phyloP scores from a whole-genome alignment of 23 tunicate species.

The Clavelina lepadiformis region DNA sequence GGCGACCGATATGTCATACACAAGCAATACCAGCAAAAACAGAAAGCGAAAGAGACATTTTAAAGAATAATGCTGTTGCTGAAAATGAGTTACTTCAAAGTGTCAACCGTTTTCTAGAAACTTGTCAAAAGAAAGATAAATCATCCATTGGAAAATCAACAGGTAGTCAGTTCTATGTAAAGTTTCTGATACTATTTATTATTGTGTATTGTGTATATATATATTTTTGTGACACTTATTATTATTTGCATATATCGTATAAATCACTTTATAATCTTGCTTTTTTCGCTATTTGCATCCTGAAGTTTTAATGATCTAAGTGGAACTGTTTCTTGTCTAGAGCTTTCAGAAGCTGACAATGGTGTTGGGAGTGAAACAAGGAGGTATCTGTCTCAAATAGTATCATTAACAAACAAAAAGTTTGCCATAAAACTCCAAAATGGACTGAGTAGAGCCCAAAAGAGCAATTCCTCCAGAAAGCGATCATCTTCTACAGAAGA shows the following conservation, averaged over 20 bases:
- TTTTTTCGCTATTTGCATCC: too few relatives aligned
- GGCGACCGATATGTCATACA: conserved; percentile 49
- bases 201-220: too few relatives aligned
- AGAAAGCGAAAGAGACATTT: background rate
- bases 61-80: conserved; percentile 8
- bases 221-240: too few relatives aligned
- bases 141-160: conserved; percentile 3
- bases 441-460: background rate
- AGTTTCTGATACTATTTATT: too few relatives aligned
- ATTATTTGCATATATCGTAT: too few relatives aligned
- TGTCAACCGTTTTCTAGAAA: conserved; percentile 50
- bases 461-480: conserved; percentile 2
- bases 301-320: too few relatives aligned
- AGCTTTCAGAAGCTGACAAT: conserved; percentile 7
- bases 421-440: conserved; percentile 52
- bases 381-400: conserved; percentile 64
- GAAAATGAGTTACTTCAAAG: conserved; percentile 49
- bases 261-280: too few relatives aligned
- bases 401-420: conserved; percentile 42
- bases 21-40: conserved; percentile 4
- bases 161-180: too few relatives aligned
- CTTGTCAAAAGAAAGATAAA: conserved; percentile 44
- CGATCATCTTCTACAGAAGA: background rate
- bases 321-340: background rate
- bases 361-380: conserved; percentile 64